phyloP scores from a whole-genome alignment of 2,797 vertebrate species.

The Rhincodon typus region DNA sequence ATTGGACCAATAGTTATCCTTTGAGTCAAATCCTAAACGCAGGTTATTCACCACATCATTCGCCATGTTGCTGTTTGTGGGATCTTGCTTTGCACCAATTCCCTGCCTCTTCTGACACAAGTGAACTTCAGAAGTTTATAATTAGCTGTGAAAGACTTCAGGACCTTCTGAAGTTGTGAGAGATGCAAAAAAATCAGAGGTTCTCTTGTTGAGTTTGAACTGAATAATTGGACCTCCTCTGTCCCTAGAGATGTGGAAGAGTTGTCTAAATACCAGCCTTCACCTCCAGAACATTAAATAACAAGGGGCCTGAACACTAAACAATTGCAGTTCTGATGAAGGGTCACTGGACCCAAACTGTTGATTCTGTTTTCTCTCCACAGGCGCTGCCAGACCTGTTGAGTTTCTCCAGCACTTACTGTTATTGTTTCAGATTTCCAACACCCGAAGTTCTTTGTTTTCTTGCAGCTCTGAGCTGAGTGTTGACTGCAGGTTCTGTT shows the following conservation, averaged over 20 bases:
- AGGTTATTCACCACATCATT: not conserved
- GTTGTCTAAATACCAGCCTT: not conserved
- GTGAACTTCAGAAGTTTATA: not conserved
- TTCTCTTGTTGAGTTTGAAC: not conserved
- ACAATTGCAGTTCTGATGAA: not conserved
- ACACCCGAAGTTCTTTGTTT: no score
- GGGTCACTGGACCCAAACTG: no score
- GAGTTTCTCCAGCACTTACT: no score
- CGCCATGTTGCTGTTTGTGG: not conserved
- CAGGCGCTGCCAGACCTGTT: no score
- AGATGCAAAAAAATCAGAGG: not conserved
- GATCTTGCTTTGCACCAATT: slow-evolving; percentile 1
- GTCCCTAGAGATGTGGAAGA: not conserved
- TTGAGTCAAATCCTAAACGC: not conserved
- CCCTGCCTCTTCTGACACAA: not conserved
- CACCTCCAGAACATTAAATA: not conserved
- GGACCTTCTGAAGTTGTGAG: not conserved
- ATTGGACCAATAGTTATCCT: not conserved
- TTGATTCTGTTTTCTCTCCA: no score
- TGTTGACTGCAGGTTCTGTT: not conserved
- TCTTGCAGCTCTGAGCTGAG: not conserved
- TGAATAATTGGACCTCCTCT: not conserved
- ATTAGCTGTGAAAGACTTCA: not conserved
- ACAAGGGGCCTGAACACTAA: not conserved
- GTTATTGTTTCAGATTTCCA: no score